These are phyloP conservation scores for Cyclophora albipunctata DNA, from an alignment of 2,888 invertebrate species.

Conservation along the genomic window DNA sequence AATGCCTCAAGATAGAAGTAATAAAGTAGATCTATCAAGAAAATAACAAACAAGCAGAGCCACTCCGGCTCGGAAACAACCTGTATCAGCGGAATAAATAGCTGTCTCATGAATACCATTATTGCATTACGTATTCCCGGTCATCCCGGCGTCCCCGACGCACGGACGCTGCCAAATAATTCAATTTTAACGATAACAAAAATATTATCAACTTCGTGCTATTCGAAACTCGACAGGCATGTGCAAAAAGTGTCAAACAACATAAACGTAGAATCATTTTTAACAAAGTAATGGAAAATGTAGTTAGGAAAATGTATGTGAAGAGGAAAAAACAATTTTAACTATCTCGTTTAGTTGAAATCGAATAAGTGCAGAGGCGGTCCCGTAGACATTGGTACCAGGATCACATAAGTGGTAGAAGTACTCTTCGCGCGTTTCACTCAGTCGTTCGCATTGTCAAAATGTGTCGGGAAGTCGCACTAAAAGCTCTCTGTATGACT, in stretches of 20 bases:
- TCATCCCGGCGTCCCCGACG: slow-evolving; percentile 18
- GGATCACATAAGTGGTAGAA: slow-evolving; percentile 18
- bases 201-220: slow-evolving; percentile 13
- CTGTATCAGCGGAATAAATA: neutral
- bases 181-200: slow-evolving; percentile 24
- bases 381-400: slow-evolving; percentile 15
- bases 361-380: slow-evolving; percentile 2
- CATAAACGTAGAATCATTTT: too few species aligned
- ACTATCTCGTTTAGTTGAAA: neutral
- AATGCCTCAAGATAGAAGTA: too few species aligned
- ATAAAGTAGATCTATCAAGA: too few species aligned
- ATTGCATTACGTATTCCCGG: slow-evolving; percentile 53
- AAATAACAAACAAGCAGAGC: too few species aligned
- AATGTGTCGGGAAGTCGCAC: slow-evolving; percentile 11
- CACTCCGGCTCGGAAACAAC: too few species aligned
- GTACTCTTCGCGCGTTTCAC: slow-evolving; percentile 9
- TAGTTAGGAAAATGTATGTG: neutral
- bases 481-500: slow-evolving; percentile 16
- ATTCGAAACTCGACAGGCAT: neutral
- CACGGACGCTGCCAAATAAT: slow-evolving; percentile 31
- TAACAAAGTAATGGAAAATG: too few species aligned
- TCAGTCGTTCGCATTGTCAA: slow-evolving; percentile 11
- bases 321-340: neutral
- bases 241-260: too few species aligned
- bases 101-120: slow-evolving; percentile 59